These are phyloP conservation scores for Drosophila littoralis DNA, from an alignment of 1,140 invertebrate species.

Conservation along the genomic window DNA sequence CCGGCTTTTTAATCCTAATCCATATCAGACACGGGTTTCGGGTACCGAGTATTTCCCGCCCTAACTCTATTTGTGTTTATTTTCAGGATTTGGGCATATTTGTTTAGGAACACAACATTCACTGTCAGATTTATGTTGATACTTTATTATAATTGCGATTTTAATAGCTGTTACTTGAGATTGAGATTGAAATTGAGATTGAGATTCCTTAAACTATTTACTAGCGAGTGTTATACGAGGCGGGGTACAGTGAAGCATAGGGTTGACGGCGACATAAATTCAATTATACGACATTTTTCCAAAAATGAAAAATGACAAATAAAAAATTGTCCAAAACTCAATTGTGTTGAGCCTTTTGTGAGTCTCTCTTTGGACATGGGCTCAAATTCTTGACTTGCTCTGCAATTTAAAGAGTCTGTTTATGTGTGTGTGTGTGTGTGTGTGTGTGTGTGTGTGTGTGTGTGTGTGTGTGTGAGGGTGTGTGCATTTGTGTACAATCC, in stretches of 20 bases:
- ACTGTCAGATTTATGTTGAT: conserved; percentile 36
- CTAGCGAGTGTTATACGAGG: conserved; percentile 12
- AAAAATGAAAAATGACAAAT: conserved; percentile 11
- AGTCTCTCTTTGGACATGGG: conserved; percentile 1
- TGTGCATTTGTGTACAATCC: conserved; percentile 52
- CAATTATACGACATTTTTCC: conserved; percentile 44
- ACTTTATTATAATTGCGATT: conserved; percentile 69
- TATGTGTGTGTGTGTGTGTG: too few species aligned
- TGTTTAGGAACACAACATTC: conserved; percentile 66
- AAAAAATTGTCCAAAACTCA: conserved; percentile 31
- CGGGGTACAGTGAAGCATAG: conserved; percentile 26
- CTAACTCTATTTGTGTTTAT: conserved; percentile 42
- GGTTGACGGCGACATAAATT: conserved; percentile 16
- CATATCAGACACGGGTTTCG: conserved; percentile 56
- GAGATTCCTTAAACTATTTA: conserved; percentile 14
- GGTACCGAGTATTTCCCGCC: conserved; percentile 30
- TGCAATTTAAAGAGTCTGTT: too few species aligned
- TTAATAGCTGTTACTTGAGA: conserved; percentile 54
- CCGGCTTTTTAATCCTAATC: conserved; percentile 78
- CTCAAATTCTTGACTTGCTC: conserved; percentile 3
- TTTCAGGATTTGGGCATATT: conserved; percentile 69
- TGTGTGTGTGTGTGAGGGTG: not conserved
- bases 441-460: too few species aligned
- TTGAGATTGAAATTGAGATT: not conserved
- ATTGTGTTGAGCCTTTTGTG: conserved; percentile 47